A percentile compares a stretch with the other conserved stretches of the same genome.
Evolutionary conservation across 53 echinoderm and acorn worm genomes (phyloP).

Genomic region (Henricia sp.): DNA sequence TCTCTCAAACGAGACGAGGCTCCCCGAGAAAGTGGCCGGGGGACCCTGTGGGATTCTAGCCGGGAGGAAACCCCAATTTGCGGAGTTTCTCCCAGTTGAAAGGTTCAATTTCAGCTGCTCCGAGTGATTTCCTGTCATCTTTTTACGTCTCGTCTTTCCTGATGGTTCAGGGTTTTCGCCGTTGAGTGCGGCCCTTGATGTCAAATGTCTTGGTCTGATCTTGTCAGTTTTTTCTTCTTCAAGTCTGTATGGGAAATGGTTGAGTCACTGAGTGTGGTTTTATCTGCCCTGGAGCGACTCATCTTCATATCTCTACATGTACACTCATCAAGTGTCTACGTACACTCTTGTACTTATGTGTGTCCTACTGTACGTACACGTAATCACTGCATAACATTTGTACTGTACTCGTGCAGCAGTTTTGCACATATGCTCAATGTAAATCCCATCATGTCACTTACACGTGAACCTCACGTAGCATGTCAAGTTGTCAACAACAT

Average conservation of each 20-base stretch:
- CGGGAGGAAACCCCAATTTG: conserved; percentile 59
- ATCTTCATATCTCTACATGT: conserved; percentile 48
- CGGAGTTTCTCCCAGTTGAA: conserved; percentile 52
- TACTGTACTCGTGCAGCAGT: neutral
- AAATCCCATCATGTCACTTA: neutral
- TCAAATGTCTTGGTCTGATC: conserved; percentile 3
- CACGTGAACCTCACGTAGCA: neutral
- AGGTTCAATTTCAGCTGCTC: conserved; percentile 66
- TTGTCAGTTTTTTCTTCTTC: neutral
- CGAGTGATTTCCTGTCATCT: conserved; percentile 57
- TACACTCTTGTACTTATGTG: neutral
- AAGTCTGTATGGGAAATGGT: conserved; percentile 25
- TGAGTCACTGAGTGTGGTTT: conserved; percentile 50
- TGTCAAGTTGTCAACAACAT: no score
- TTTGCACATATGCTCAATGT: neutral
- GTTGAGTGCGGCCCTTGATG: neutral
- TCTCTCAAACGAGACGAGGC: neutral
- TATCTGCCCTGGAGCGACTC: conserved; percentile 11
- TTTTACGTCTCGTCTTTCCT: conserved; percentile 61
- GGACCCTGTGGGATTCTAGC: conserved; percentile 28
- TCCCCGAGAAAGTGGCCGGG: conserved; percentile 19
- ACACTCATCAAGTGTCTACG: neutral
- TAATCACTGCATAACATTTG: neutral
- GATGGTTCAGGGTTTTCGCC: no score
- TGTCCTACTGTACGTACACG: neutral